phyloP scores from a whole-genome alignment of 2,888 invertebrate genomes.

The Cryptocheilus praepositus region DNA sequence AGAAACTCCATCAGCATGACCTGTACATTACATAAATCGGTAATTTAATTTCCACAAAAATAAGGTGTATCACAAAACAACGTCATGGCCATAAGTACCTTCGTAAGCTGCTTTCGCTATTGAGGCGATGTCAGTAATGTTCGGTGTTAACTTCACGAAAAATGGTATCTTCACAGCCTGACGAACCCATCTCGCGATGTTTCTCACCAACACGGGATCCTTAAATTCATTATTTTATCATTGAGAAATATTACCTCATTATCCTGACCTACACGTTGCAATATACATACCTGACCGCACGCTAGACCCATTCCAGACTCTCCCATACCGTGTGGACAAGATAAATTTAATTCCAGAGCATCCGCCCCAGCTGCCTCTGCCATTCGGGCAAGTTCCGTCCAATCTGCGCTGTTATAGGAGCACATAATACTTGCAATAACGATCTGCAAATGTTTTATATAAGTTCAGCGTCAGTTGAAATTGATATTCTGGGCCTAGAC shows the following conservation, averaged over 20 bases:
- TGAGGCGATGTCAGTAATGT: slow-evolving; percentile 93
- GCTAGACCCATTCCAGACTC: slow-evolving; percentile 99
- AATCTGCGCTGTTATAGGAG: slow-evolving; percentile 89
- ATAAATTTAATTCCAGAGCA: slow-evolving; percentile 95
- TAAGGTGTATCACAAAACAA: too few relatives aligned
- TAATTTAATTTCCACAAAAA: not conserved
- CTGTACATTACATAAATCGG: slow-evolving; percentile 72
- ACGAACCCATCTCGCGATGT: slow-evolving; percentile 94
- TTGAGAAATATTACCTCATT: too few relatives aligned
- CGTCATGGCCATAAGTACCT: slow-evolving; percentile 75
- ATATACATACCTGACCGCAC: slow-evolving; percentile 89
- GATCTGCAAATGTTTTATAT: slow-evolving; percentile 77
- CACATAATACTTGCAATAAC: slow-evolving; percentile 98
- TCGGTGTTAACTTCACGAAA: slow-evolving; percentile 98
- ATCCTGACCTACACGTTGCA: too few relatives aligned
- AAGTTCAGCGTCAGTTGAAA: not conserved
- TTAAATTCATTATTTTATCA: slow-evolving; percentile 63
- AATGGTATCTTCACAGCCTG: slow-evolving; percentile 93
- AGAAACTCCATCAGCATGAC: slow-evolving; percentile 95
- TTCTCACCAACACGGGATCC: slow-evolving; percentile 90
- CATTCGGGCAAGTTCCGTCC: slow-evolving; percentile 87
- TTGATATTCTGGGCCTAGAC: not conserved
- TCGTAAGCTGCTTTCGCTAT: slow-evolving; percentile 94
- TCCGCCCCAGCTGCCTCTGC: slow-evolving; percentile 92
- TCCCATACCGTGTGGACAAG: slow-evolving; percentile 99